A percentile compares a stretch with the other conserved stretches of the same genome.
Evolutionary conservation across 2,113 vertebrate species (phyloP).

Genomic region (Donacobius atricapilla): DNA sequence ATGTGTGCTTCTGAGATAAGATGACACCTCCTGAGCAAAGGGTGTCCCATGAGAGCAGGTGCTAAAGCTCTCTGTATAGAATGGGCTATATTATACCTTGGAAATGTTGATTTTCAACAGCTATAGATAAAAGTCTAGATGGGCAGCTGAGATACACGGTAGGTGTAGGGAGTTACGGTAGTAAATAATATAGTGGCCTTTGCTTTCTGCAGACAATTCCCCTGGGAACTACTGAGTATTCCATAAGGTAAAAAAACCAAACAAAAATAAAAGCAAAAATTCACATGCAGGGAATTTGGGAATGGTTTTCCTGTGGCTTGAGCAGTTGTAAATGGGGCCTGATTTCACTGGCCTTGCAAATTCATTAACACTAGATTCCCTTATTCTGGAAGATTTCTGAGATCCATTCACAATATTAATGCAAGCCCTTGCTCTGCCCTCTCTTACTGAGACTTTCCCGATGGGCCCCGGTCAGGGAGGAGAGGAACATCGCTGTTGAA

Average conservation of each 20-base stretch:
- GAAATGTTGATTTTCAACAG: not conserved
- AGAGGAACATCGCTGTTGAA: fast-evolving
- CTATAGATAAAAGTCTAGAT: not conserved
- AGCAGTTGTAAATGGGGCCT: not conserved
- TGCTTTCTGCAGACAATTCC: not conserved
- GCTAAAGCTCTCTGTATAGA: not conserved
- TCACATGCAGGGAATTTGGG: not conserved
- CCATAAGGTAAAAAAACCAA: not conserved
- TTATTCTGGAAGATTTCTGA: not conserved
- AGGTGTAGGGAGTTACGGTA: not conserved
- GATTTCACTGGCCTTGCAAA: not conserved
- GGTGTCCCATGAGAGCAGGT: not conserved
- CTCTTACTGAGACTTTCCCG: not conserved
- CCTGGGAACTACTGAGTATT: not conserved
- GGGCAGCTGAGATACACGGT: fast-evolving
- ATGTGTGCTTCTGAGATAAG: not conserved
- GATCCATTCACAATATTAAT: not conserved
- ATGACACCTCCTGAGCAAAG: not conserved
- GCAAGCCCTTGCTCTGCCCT: not conserved
- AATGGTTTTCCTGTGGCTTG: not conserved
- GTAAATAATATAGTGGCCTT: not conserved
- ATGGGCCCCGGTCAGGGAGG: not conserved
- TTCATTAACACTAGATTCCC: not conserved
- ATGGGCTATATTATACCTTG: not conserved
- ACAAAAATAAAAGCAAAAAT: not conserved